Conservation (phyloP, 2,113 vertebrate genomes). For the Reinhardtius hippoglossoides region DNA sequence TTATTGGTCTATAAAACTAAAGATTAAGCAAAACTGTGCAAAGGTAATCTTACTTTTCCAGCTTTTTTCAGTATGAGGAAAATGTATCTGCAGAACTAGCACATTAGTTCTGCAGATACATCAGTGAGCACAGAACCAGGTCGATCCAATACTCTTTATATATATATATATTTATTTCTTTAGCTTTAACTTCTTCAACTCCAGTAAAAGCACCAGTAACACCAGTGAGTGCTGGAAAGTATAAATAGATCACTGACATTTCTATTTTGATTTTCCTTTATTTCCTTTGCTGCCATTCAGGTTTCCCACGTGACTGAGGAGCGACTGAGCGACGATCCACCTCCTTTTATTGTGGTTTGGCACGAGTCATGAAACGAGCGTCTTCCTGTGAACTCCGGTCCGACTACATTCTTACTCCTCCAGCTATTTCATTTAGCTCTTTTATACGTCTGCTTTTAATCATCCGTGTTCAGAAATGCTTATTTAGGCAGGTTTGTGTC, state of each 20-base stretch:
- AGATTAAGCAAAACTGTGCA: no score
- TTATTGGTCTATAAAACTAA: no score
- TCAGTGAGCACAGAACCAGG: no score
- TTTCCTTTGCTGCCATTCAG: slow-evolving; percentile 45
- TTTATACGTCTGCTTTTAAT: neutral
- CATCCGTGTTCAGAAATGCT: neutral
- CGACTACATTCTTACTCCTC: neutral
- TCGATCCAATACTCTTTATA: no score
- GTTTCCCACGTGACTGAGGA: slow-evolving; percentile 41
- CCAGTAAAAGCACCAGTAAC: no score
- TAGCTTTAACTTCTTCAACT: no score
- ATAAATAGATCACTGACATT: slow-evolving; percentile 13
- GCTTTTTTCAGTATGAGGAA: no score
- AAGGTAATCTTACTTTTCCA: no score
- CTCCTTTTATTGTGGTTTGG: slow-evolving; percentile 37
- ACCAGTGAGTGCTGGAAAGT: neutral
- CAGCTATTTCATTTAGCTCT: neutral
- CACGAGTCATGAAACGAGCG: slow-evolving; percentile 11
- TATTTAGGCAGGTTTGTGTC: neutral
- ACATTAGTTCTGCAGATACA: no score
- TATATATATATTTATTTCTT: no score
- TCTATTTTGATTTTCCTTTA: slow-evolving; percentile 22
- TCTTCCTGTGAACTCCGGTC: slow-evolving; percentile 5
- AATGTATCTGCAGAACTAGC: no score
- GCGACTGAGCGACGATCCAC: slow-evolving; percentile 11